Conservation (phyloP, 2,888 invertebrate species). For the Paralinhomoeus sp. region DNA sequence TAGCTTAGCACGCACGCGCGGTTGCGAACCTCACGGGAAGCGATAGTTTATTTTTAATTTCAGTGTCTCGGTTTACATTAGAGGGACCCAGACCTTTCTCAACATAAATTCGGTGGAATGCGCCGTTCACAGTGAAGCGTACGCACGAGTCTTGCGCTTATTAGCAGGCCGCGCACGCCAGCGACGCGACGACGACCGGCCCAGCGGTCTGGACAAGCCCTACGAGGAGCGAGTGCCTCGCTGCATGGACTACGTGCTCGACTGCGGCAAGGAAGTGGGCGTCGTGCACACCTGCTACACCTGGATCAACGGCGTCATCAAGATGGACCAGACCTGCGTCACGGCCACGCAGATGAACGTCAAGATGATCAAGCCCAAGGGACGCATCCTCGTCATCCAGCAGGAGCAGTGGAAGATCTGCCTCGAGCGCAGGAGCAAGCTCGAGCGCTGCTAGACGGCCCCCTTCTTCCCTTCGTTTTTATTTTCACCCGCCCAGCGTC, state of each 20-base stretch:
- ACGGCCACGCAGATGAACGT: conserved; percentile 5
- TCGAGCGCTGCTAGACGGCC: too few relatives aligned
- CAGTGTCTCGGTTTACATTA: too few relatives aligned
- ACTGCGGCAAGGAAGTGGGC: conserved; percentile 5
- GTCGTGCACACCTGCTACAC: conserved; percentile 8
- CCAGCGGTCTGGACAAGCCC: neutral
- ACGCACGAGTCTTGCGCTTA: too few relatives aligned
- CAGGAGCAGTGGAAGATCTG: conserved; percentile 8
- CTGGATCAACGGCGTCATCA: conserved; percentile 8
- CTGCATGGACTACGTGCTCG: conserved; percentile 7
- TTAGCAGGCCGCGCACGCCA: too few relatives aligned
- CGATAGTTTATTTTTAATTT: too few relatives aligned
- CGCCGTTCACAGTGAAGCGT: neutral
- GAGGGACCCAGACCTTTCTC: too few relatives aligned
- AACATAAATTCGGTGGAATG: neutral
- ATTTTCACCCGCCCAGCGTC: too few relatives aligned
- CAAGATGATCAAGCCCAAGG: conserved; percentile 7
- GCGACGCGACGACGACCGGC: neutral
- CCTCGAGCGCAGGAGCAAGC: conserved; percentile 4
- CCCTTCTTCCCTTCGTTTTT: too few relatives aligned
- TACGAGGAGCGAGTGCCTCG: conserved; percentile 6
- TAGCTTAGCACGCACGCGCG: too few relatives aligned
- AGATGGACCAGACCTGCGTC: conserved; percentile 6
- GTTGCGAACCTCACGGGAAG: too few relatives aligned
- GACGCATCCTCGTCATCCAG: conserved; percentile 7